Evolutionary conservation across 2,797 vertebrate species (phyloP), one percentile per base, ranked within the genome.

Genomic region (Smutsia gigantea): DNA sequence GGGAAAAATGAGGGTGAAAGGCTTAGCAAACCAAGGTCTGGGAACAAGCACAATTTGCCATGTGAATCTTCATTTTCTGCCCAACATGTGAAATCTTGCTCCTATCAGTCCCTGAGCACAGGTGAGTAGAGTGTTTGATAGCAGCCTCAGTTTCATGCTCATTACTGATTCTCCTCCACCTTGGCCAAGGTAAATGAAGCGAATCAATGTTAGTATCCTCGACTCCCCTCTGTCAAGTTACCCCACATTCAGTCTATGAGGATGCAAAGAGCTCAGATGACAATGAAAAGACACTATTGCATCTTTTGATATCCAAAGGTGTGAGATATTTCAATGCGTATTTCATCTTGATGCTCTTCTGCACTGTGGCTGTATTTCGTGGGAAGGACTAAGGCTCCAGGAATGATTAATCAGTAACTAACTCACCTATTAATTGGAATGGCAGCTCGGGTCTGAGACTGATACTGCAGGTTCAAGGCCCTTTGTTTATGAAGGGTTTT

Each of bases 401-500:
- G 15, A 39, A 57, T 49, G 88, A 96, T 93, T 83, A 83, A 94
- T 95, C 68, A 83, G 95, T 49, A 74, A 64, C 63, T 18, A 37
- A 71, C 84, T 97, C 53, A 78, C 8, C 51, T 29, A 83, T 64
- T 90, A 75, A 93, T 68, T 82, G 93, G 81, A 95, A 88, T 93
- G 83, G 51, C 17, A 83, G 55, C 9, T 3, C 21, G 49, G 61
- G 74, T 83, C 87, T 29, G 61, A 78, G 57, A 69, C 71, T 63
- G 61, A 53, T 78, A 64, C 72, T 55, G 31, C 37, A n/a, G 19
- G 37, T 72, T 89, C 79, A 63, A 75, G 94, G 87, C 31, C 66
- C 87, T 93, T 81, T 92, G 74, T 84, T 94, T 96, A 94, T 90
- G 66, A 39, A 95, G 37, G 64, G 25, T 77, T 95, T 86, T 79